Percentiles rank a stretch among this genome's conserved stretches.
phyloP scores from a whole-genome alignment of 2,113 vertebrate species.

The Passerina amoena region DNA sequence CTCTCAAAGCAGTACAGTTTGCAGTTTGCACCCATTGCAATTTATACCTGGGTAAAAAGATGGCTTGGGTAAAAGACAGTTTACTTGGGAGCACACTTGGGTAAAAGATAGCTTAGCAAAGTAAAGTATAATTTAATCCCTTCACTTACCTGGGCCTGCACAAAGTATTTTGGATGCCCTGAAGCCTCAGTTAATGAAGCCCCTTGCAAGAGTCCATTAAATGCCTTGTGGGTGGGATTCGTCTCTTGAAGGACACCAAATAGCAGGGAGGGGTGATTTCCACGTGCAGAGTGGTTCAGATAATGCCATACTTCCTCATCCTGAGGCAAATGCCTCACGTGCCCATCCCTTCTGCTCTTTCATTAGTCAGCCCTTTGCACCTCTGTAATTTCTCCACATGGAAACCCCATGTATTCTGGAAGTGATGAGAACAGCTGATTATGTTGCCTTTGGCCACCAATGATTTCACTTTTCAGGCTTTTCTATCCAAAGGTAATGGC shows the following conservation, averaged over 20 bases:
- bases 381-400: conserved; percentile 6
- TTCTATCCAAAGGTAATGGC: background rate
- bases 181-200: conserved; percentile 43
- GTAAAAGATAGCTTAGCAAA: conserved; percentile 65
- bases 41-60: conserved; percentile 68
- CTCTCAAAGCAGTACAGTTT: conserved; percentile 56
- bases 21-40: conserved; percentile 68
- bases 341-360: background rate
- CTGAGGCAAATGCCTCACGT: background rate
- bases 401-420: background rate
- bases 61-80: conserved; percentile 46
- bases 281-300: background rate
- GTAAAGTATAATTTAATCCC: conserved; percentile 66
- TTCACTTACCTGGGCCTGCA: conserved; percentile 34
- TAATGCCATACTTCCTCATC: conserved; percentile 7
- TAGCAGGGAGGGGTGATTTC: background rate
- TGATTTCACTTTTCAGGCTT: background rate
- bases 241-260: conserved; percentile 26
- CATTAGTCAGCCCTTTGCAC: background rate
- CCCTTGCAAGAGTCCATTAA: conserved; percentile 50
- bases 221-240: conserved; percentile 24
- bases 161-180: conserved; percentile 21
- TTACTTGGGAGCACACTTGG: conserved; percentile 49
- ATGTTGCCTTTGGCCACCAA: background rate
- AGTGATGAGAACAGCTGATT: background rate